phyloP scores from a whole-genome alignment of 2,113 vertebrate species.

The Microcebus jonahi region DNA sequence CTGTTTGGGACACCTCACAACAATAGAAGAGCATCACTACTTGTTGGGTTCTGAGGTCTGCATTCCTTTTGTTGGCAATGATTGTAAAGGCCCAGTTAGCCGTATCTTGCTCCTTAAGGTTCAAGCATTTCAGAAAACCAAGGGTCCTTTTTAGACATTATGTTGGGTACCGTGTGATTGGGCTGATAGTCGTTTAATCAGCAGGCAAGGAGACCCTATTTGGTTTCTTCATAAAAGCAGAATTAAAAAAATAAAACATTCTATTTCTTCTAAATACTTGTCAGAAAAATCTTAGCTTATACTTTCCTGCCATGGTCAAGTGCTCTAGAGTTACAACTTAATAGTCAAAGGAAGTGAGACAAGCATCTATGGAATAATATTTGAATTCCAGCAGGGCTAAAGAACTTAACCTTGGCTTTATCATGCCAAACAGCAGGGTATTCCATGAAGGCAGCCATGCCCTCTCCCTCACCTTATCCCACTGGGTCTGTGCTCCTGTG shows the following conservation, averaged over 20 bases:
- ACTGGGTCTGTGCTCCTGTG: neutral
- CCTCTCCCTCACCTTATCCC: neutral
- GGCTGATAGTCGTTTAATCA: neutral
- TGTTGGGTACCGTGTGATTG: neutral
- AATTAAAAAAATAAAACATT: neutral
- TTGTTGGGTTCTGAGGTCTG: neutral
- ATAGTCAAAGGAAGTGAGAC: neutral
- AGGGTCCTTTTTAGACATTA: neutral
- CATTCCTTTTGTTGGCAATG: neutral
- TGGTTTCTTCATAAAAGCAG: neutral
- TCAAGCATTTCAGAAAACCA: neutral
- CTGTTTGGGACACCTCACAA: neutral
- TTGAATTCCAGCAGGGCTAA: neutral
- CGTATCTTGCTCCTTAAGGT: neutral
- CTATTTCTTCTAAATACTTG: neutral
- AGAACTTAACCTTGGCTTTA: neutral
- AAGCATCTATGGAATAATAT: neutral
- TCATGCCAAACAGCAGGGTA: neutral
- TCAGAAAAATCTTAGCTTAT: slow-evolving; percentile 27
- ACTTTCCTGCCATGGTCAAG: slow-evolving; percentile 29
- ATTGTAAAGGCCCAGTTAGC: neutral
- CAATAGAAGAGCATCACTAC: neutral
- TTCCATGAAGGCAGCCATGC: neutral
- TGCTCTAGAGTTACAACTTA: slow-evolving; percentile 10
- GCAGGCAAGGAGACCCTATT: neutral